Evolutionary conservation across 1,140 invertebrate genomes (phyloP), one percentile per base, ranked within the genome.

Genomic region (Megathymus violae): DNA sequence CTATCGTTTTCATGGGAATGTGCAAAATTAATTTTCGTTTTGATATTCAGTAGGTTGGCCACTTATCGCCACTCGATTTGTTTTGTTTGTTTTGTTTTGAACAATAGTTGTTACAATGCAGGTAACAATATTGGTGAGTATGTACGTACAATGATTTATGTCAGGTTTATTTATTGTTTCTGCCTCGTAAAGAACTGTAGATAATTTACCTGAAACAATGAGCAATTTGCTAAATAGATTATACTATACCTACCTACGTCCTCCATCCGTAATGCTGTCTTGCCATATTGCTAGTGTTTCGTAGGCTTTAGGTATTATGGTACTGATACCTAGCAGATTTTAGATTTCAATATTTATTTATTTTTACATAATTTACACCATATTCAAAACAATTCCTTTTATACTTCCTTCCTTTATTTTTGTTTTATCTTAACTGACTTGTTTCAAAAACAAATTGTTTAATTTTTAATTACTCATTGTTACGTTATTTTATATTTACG

Each of bases 201-300:
- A 78, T 80, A 86, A 88, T 86, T 81, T 78, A 82, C 52, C 61
- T 75, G 80, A 79, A 86, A 91, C 88, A 91, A 91, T 91, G 85
- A 88, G 85, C 86, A 81, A 89, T 91, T 89, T 85, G 76, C 79
- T 82, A 86, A 88, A 88, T 85, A 89, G 78, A 88, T 89, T 85
- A 86, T 79, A 82, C n/a, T n/a, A n/a, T n/a, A n/a, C n/a, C n/a
- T 83, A 87, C 34, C 34, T 36, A 36, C 85, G 84, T 87, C 84
- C 86, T 88, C 85, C 85, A 88, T 86, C 78, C 73, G 74, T 86
- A 88, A 82, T 87, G 80, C 77, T 85, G 82, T 91, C 88, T 91
- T 91, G 88, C 88, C 88, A 91, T 91, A 83, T 77, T 78, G 73
- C 78, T 86, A 88, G 83, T 80, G 67, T 84, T 82, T 81, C 74